These are phyloP conservation scores for Achlya flavicornis DNA, from an alignment of 2,888 invertebrate genomes.

Conservation along the genomic window DNA sequence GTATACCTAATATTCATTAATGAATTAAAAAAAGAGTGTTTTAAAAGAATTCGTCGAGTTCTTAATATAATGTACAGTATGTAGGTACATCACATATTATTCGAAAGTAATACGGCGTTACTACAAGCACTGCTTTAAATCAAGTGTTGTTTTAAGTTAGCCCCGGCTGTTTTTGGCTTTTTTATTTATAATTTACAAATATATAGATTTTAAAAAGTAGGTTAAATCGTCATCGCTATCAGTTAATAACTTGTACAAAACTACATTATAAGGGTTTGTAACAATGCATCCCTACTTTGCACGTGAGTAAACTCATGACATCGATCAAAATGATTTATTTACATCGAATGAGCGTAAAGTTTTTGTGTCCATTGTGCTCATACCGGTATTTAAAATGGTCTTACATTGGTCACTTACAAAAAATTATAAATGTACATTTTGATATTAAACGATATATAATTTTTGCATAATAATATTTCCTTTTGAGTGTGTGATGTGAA, in stretches of 20 bases:
- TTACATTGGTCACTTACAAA: conserved; percentile 10
- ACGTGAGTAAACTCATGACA: conserved; percentile 60
- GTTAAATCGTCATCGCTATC: conserved; percentile 17
- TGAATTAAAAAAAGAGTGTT: too few species aligned
- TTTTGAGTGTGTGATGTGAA: neutral
- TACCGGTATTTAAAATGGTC: conserved; percentile 9
- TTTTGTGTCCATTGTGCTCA: conserved; percentile 28
- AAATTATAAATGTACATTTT: neutral
- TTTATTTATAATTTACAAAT: too few species aligned
- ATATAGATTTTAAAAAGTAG: neutral
- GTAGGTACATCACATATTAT: too few species aligned
- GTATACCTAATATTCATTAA: too few species aligned
- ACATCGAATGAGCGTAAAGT: conserved; percentile 50
- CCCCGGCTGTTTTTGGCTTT: too few species aligned
- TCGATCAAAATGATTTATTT: conserved; percentile 72
- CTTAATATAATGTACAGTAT: too few species aligned
- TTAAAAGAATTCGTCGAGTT: too few species aligned
- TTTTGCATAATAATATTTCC: neutral
- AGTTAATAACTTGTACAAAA: conserved; percentile 36
- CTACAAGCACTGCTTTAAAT: too few species aligned
- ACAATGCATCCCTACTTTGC: conserved; percentile 69
- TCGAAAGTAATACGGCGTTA: too few species aligned
- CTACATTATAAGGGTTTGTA: conserved; percentile 46
- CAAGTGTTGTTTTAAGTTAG: too few species aligned
- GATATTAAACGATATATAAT: neutral